phyloP scores from a whole-genome alignment of 2,113 vertebrate species.

The Phrynosoma blainvillii region DNA sequence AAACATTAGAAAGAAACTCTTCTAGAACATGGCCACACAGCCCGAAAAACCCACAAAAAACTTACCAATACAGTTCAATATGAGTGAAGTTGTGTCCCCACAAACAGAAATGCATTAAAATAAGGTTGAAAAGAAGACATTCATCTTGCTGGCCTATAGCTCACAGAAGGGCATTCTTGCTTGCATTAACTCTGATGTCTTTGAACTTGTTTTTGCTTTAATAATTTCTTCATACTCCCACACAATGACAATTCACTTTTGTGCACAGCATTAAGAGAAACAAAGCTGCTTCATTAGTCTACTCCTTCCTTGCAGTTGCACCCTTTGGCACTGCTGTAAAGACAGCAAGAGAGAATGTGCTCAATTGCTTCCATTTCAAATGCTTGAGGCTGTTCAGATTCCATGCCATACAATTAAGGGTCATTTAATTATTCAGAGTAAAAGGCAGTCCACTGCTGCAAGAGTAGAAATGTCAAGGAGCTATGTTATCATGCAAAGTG shows the following conservation, averaged over 20 bases:
- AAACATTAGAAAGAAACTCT: no score
- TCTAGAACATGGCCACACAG: no score
- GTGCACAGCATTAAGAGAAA: conserved; percentile 24
- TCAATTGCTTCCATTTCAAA: conserved; percentile 27
- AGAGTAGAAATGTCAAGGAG: conserved; percentile 7
- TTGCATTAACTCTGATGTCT: conserved; percentile 8
- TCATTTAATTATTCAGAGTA: conserved; percentile 34
- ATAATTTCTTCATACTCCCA: conserved; percentile 35
- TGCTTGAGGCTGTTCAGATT: conserved; percentile 22
- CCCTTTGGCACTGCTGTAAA: background rate
- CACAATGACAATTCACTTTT: background rate
- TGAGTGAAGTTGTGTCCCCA: background rate
- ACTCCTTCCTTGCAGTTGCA: background rate
- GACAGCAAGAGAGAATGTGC: background rate
- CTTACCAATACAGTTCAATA: background rate
- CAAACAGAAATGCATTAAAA: background rate
- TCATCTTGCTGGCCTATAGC: no score
- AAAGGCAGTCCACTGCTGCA: conserved; percentile 37
- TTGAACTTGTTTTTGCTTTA: conserved; percentile 4
- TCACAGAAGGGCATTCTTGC: background rate
- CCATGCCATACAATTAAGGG: background rate
- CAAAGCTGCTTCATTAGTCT: conserved; percentile 40
- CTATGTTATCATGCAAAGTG: background rate
- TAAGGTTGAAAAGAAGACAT: background rate
- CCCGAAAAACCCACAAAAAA: no score